A percentile compares a stretch with the other conserved stretches of the same genome.
phyloP scores from a whole-genome alignment of 2,797 vertebrate species.

The Okamejei kenojei region DNA sequence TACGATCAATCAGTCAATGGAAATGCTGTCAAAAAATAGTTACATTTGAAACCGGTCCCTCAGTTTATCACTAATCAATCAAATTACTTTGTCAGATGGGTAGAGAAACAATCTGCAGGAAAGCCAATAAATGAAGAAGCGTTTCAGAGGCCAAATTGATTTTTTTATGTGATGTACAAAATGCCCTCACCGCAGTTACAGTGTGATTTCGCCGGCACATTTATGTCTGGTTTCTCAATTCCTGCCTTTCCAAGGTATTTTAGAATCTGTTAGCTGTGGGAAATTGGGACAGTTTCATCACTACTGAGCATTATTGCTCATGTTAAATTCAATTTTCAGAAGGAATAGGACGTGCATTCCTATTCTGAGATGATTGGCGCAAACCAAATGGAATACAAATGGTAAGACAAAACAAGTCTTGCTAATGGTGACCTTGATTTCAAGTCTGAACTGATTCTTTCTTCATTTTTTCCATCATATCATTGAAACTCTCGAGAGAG shows the following conservation, averaged over 20 bases:
- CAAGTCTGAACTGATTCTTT: neutral
- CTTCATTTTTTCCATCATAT: neutral
- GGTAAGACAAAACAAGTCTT: neutral
- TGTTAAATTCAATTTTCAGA: conserved; percentile 24
- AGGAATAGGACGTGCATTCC: neutral
- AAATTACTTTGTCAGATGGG: conserved; percentile 42
- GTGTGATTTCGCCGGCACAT: neutral
- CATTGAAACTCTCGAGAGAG: neutral
- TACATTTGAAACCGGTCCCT: neutral
- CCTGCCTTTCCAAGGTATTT: neutral
- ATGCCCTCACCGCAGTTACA: neutral
- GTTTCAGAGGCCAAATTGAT: conserved; percentile 40
- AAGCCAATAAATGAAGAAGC: conserved; percentile 51
- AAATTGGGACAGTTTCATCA: neutral
- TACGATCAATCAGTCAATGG: conserved; percentile 3
- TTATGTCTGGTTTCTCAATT: neutral
- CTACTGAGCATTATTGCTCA: neutral
- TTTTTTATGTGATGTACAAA: neutral
- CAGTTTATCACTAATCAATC: conserved; percentile 32
- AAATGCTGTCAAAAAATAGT: conserved; percentile 12
- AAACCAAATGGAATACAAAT: neutral
- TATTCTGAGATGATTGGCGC: neutral
- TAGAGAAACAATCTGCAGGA: conserved; percentile 49
- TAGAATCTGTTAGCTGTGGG: neutral
- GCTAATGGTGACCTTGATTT: neutral